Base-by-base conservation (phyloP, 30 jellyfish, hydroid and myxozoan genomes). In the Morbakka virulenta region DNA sequence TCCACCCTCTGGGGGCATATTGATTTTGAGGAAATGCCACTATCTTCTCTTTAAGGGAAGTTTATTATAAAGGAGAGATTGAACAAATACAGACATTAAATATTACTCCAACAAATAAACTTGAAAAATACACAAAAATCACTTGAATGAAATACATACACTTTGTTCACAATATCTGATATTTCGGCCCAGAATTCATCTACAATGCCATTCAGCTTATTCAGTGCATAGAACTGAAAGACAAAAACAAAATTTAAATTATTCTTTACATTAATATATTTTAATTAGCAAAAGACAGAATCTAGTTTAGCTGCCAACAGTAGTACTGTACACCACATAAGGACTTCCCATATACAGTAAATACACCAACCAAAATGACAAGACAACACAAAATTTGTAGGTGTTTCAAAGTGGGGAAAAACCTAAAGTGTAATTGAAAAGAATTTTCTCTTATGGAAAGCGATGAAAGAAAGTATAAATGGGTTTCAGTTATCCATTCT, bases 151-250 rank as follows among this genome's bases (percentile, higher is more conserved):
- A 11, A 6, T 25, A 30, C 95, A 79, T 83, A 93, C 99, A 93
- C 78, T 93, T 85, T 86, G 31, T 95, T 86, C 32, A 93, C 95
- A 30, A 93, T 95, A 2, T 93, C 99, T 27, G 99, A 89, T 70
- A 93, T 79, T 52, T 93, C 99, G 4, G 99, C 99, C 99, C 99
- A 93, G 87, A 93, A 93, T 31, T 93, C 96, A 52, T 87, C 96
- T 22, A 93, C 99, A 41, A 93, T 84, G 2, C 73, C 36, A 64
- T 93, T 91, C 69, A 93, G 70, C 64, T 93, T 93, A 65, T 86
- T 81, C 74, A 93, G 83, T 1, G 99, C 99, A 82, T 93, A 93
- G 74, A 79, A 82, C 99, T 93, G 47, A 0, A 80, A 80, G 28
- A 27, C 1, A 52, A 84, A 47, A 23, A 24, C 2, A 36, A 20